Evolutionary conservation across 2,113 vertebrate species (phyloP), one percentile per base, ranked within the genome.

Genomic region (Caretta caretta): DNA sequence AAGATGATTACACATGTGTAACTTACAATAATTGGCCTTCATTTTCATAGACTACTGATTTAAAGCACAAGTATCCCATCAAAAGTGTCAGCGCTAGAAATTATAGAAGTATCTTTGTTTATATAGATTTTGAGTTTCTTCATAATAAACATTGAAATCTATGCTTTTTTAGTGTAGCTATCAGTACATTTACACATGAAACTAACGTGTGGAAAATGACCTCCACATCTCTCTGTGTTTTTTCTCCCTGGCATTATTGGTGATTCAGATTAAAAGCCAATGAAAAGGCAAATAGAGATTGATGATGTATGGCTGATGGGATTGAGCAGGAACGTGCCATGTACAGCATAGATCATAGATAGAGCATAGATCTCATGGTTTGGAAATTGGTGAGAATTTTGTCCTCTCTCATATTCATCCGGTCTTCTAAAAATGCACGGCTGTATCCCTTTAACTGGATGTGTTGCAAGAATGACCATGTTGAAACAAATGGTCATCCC

Each of bases 1-100:
- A 88, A 51, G 46, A 42, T 81, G 27, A 86, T 92, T 91, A 35
- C 4, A 1, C 62, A 76, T 20, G 69, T 90, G 84, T 72, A 93
- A 79, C 49, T 82, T 80, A 51, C 78, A 88, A 93, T 56, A 94
- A 76, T 19, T 80, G 25, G 49, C 31, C 49, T 54, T 78, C 48
- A 93, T 94, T 93, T 94, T 62, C 49, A 93, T 89, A 62, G 84
- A 50, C 14, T 90, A 90, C 51, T 31, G 79, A 89, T 75, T 94
- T 93, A 93, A 96, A 84, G 1, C 80, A 95, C 46, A 96, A 80
- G 90, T 75, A 42, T 53, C 10, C 72, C 50, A 49, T 84, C 25
- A 31, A 29, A 94, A 96, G 46, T 87, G 38, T 65, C 84, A 96
- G 5, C 20, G 31, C 19, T 78, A 89, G 53, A 20, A 85, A 93